Base-by-base conservation (phyloP, 1,140 invertebrate species). In the Schlechtendalia chinensis region DNA sequence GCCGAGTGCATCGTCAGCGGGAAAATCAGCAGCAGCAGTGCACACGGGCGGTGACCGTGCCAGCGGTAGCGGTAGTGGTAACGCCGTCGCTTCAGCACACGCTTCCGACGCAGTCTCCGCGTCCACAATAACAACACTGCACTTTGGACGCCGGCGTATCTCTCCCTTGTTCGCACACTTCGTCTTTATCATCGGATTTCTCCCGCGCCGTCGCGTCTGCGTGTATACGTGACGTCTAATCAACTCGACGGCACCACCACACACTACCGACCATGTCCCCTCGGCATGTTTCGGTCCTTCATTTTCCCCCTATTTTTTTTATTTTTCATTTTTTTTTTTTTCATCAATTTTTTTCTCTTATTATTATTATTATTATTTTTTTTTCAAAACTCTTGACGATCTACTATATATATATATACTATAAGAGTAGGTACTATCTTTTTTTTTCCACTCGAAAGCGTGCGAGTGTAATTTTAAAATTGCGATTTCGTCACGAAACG, bases 1-100 rank as follows among this genome's bases (percentile, higher is more conserved):
- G 54, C 45, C 58, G 58, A 39, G 75, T 79, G 75, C 75, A 63
- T 63, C 75, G 75, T 79, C 75, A 79, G 75, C 75, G 45, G 24
- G 27, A 77, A 58, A 45, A 58, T 19, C 56, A 59, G 53, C 74
- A 45, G 54, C 54, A 56, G 24, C 24, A 27, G 59, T n/a, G n/a
- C n/a, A n/a, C 79, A 69, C 2, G 12, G 16, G 11, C 14, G 1
- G 32, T 53, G 16, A n/a, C 19, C 16, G 53, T 54, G 53, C 1
- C 27, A 47, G 39, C 4, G 32, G 63, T 16, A 50, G 63, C 5
- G 0, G 14, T 69, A 50, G 39, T 69, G n/a, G 65, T 69, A 39
- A 22, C 32, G 39, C 19, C 63, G 5, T 39, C 61, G 22, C 39
- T 67, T 1, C 10, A 19, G 17, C 27, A 39, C 61, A 65, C 12